phyloP scores from a whole-genome alignment of 2,113 vertebrate genomes.

The Cyphomyrus discorhynchus region DNA sequence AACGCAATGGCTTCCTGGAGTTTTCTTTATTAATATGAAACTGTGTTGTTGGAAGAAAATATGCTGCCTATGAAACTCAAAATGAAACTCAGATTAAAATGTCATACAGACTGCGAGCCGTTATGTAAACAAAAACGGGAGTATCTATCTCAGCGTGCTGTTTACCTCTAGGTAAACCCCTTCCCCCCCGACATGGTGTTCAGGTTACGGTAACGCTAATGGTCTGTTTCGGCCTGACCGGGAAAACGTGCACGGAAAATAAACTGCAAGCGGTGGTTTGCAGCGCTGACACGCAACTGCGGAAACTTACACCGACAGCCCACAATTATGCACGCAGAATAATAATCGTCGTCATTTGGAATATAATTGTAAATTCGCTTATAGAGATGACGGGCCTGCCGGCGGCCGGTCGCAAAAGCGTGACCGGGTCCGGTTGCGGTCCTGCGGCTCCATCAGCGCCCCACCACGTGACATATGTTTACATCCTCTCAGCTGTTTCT shows the following conservation, averaged over 20 bases:
- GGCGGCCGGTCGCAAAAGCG: neutral
- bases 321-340: neutral
- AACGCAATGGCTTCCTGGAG: neutral
- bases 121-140: neutral
- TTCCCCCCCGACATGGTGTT: neutral
- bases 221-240: neutral
- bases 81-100: neutral
- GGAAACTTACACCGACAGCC: neutral
- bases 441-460: neutral
- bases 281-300: neutral
- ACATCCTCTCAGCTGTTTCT: conserved; percentile 50
- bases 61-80: neutral
- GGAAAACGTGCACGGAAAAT: neutral
- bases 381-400: neutral
- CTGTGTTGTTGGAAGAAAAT: neutral
- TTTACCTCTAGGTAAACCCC: neutral
- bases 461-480: conserved; percentile 47
- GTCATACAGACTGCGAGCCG: neutral
- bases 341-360: neutral
- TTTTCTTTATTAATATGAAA: neutral
- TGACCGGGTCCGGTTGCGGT: neutral
- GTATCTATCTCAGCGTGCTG: neutral
- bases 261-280: neutral
- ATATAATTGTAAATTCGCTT: neutral
- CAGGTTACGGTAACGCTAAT: neutral